A percentile compares a stretch with the other conserved stretches of the same genome.
Evolutionary conservation across 2,888 invertebrate genomes (phyloP).

Genomic region (Diaphora mendica): DNA sequence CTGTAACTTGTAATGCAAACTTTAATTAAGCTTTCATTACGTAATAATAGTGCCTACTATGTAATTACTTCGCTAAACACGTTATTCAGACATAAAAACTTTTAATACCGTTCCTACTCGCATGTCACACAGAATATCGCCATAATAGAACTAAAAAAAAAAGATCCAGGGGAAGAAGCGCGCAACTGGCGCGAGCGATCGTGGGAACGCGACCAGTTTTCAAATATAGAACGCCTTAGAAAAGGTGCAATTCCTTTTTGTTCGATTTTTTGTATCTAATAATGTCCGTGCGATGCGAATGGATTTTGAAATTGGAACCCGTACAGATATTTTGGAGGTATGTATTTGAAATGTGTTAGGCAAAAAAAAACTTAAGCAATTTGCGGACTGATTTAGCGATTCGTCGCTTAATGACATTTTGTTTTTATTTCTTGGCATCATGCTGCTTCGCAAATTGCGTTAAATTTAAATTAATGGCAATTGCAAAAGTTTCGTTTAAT

Average conservation of each 20-base stretch:
- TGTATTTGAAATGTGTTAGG: slow-evolving; percentile 45
- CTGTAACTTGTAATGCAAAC: neutral
- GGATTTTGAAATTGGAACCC: slow-evolving; percentile 75
- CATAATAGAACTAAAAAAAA: slow-evolving; percentile 70
- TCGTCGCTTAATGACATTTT: neutral
- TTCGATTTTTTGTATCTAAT: slow-evolving; percentile 75
- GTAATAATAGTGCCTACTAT: neutral
- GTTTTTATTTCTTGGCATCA: neutral
- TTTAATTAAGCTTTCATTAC: neutral
- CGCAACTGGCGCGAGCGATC: slow-evolving; percentile 85
- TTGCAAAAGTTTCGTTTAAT: neutral
- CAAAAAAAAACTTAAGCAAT: slow-evolving; percentile 40
- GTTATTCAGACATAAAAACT: slow-evolving; percentile 38
- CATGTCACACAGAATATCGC: slow-evolving; percentile 75
- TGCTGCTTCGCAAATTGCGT: neutral
- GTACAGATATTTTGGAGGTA: slow-evolving; percentile 47
- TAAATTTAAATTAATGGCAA: neutral
- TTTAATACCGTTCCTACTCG: slow-evolving; percentile 60
- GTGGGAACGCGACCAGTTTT: slow-evolving; percentile 85
- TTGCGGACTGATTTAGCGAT: slow-evolving; percentile 13
- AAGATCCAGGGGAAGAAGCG: slow-evolving; percentile 76
- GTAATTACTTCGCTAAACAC: slow-evolving; percentile 14
- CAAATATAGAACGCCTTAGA: slow-evolving; percentile 84
- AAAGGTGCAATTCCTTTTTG: slow-evolving; percentile 85
- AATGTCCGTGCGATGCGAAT: slow-evolving; percentile 70